These are phyloP conservation scores for Potorous gilbertii DNA, from an alignment of 2,797 vertebrate genomes.

Conservation along the genomic window DNA sequence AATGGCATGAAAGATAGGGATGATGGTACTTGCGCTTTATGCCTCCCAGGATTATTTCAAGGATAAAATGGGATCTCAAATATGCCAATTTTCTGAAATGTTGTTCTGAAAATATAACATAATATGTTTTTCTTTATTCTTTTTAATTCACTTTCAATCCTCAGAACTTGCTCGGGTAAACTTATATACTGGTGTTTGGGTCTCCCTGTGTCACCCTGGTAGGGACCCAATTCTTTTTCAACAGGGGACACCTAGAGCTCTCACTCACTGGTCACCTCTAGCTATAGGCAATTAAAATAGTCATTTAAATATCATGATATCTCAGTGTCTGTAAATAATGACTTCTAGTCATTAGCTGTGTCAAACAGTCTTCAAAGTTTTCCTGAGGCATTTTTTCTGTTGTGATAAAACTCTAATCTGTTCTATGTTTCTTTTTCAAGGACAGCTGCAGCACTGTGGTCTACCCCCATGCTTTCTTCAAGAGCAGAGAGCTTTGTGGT, in stretches of 20 bases:
- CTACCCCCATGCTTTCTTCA: neutral
- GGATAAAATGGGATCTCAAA: neutral
- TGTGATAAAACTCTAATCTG: constrained; percentile 31
- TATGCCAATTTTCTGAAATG: neutral
- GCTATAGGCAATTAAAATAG: neutral
- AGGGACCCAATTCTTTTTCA: neutral
- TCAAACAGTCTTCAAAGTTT: constrained; percentile 19
- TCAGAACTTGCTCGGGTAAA: neutral
- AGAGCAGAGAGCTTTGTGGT: neutral
- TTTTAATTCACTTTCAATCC: neutral
- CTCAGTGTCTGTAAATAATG: neutral
- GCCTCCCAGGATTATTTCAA: neutral
- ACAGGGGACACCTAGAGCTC: fast-evolving
- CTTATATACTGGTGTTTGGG: fast-evolving
- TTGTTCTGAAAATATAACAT: neutral
- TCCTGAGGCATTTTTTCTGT: constrained; percentile 29
- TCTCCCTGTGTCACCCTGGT: fast-evolving
- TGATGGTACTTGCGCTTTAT: neutral
- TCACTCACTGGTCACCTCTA: neutral
- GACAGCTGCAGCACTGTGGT: neutral
- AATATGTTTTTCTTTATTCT: neutral
- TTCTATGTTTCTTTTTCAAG: constrained; percentile 69
- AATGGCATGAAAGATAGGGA: neutral
- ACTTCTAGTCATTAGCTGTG: constrained; percentile 24
- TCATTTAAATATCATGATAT: neutral